Percentiles rank a stretch among this genome's conserved stretches.
phyloP scores from a whole-genome alignment of 2,797 vertebrate genomes.

The Liasis olivaceus region DNA sequence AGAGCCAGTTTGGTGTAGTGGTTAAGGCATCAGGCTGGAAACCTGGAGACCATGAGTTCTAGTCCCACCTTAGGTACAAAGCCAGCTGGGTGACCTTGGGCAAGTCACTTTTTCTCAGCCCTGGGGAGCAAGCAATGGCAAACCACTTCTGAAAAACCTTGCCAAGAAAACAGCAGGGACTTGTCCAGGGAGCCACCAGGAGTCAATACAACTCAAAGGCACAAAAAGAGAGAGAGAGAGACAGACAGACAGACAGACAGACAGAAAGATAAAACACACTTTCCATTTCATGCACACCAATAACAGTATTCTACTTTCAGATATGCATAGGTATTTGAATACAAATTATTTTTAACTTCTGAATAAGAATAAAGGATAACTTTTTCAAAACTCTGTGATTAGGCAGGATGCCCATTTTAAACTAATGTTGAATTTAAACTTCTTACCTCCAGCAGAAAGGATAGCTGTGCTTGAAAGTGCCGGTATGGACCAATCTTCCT shows the following conservation, averaged over 20 bases:
- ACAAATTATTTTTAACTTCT: not conserved
- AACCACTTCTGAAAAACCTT: not conserved
- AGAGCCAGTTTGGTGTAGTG: not conserved
- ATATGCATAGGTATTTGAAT: not conserved
- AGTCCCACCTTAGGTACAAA: too few species aligned
- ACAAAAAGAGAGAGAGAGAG: too few species aligned
- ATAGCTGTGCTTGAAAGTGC: conserved; percentile 89
- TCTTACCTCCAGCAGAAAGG: conserved; percentile 98
- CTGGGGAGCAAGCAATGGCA: not conserved
- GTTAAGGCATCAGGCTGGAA: not conserved
- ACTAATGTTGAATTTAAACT: not conserved
- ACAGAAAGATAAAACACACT: not conserved
- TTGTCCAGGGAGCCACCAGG: not conserved
- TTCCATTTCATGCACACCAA: not conserved
- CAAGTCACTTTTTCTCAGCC: not conserved
- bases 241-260: too few species aligned
- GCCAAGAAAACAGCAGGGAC: not conserved
- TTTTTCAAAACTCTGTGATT: not conserved
- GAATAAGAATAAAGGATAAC: not conserved
- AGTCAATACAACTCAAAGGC: not conserved
- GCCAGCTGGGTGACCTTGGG: too few species aligned
- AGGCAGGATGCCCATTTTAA: not conserved
- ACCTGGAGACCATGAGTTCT: too few species aligned
- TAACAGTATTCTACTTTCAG: not conserved
- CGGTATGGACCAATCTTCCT: conserved; percentile 83